A percentile compares a stretch with the other conserved stretches of the same genome.
phyloP scores from a whole-genome alignment of 2,797 vertebrate genomes.

The Centroberyx gerrardi region DNA sequence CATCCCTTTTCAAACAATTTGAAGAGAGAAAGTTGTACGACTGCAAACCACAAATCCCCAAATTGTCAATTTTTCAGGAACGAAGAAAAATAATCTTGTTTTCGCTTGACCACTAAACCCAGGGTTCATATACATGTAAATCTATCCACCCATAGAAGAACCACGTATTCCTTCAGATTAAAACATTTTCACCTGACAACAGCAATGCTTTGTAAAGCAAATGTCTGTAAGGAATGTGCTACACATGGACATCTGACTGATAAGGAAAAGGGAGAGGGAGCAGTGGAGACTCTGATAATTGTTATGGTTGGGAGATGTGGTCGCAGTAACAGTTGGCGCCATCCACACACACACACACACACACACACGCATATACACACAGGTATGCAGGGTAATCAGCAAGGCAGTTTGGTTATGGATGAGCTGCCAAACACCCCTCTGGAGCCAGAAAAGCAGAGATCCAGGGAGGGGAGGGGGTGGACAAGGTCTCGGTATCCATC shows the following conservation, averaged over 20 bases:
- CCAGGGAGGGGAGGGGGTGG: neutral
- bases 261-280: conserved; percentile 1
- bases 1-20: no score
- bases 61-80: no score
- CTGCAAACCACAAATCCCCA: no score
- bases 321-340: conserved; percentile 35
- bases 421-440: conserved; percentile 50
- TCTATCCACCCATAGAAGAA: no score
- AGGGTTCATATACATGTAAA: no score
- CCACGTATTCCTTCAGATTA: no score
- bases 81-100: no score
- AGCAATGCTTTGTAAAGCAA: neutral
- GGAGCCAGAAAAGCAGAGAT: conserved; percentile 44
- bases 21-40: no score
- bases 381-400: conserved; percentile 61
- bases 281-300: conserved; percentile 32
- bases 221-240: neutral
- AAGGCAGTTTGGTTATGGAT: conserved; percentile 50
- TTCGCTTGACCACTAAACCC: no score
- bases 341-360: neutral
- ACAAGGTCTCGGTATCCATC: conserved; percentile 20
- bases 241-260: neutral
- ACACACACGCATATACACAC: conserved; percentile 20
- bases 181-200: no score
- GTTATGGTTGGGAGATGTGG: conserved; percentile 39